Conservation (phyloP, 2,888 invertebrate genomes). For the Catocala sponsa region DNA sequence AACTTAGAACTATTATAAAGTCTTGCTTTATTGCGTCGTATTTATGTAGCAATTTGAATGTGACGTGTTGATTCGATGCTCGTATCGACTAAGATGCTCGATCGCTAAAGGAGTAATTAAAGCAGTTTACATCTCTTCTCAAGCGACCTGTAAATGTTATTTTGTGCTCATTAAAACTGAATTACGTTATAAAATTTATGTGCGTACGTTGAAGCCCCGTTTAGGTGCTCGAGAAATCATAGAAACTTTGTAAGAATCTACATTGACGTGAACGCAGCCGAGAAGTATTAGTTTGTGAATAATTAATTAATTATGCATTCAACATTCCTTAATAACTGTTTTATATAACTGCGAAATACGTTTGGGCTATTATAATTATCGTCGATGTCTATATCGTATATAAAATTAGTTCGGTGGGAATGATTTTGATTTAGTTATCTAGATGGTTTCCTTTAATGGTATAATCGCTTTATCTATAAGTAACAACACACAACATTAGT, state of each 20-base stretch:
- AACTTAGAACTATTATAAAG: conserved; percentile 46
- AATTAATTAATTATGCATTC: conserved; percentile 5
- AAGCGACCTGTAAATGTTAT: conserved; percentile 83
- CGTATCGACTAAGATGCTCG: conserved; percentile 64
- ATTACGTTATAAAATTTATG: conserved; percentile 82
- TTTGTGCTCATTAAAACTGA: conserved; percentile 79
- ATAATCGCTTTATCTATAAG: conserved; percentile 66
- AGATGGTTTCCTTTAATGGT: conserved; percentile 28
- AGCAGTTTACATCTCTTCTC: conserved; percentile 79
- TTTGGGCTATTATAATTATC: background rate
- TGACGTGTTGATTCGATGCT: conserved; percentile 76
- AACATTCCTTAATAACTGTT: background rate
- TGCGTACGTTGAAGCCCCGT: conserved; percentile 70
- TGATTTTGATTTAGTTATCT: conserved; percentile 10
- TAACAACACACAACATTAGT: conserved; percentile 71
- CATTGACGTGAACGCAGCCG: conserved; percentile 8
- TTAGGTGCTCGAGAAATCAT: conserved; percentile 69
- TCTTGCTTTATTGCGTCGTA: conserved; percentile 53
- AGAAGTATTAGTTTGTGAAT: background rate
- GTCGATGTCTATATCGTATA: background rate
- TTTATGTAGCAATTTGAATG: conserved; percentile 64
- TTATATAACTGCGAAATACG: background rate
- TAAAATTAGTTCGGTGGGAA: background rate
- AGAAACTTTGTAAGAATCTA: conserved; percentile 66
- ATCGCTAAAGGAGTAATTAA: conserved; percentile 75